These are phyloP conservation scores for Eupithecia subumbrata DNA, from an alignment of 2,888 invertebrate genomes.

Conservation along the genomic window DNA sequence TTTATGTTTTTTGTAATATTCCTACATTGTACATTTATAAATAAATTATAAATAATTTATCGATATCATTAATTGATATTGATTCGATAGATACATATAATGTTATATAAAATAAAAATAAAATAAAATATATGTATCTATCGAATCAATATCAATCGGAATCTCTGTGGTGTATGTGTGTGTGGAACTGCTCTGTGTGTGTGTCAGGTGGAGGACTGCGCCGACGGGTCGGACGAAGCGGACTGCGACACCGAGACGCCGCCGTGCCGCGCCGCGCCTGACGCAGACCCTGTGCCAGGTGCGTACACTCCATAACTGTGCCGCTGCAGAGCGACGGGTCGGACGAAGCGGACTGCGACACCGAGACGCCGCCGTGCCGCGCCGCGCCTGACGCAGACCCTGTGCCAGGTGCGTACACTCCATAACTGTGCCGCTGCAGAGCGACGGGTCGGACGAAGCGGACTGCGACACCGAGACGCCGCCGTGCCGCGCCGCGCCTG, in stretches of 20 bases:
- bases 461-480: not conserved
- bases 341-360: not conserved
- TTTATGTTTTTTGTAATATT: too few relatives aligned
- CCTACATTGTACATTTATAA: too few relatives aligned
- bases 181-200: not conserved
- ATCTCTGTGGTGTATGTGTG: not conserved
- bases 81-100: too few relatives aligned
- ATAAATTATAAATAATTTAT: too few relatives aligned
- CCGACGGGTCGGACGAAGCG: slow-evolving; percentile 7
- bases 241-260: not conserved
- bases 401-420: not conserved
- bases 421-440: not conserved
- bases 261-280: slow-evolving; percentile 5
- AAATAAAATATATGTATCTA: too few relatives aligned
- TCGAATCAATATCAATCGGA: too few relatives aligned
- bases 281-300: not conserved
- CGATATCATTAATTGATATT: too few relatives aligned
- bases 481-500: slow-evolving; percentile 5
- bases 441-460: not conserved
- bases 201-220: not conserved
- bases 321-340: not conserved
- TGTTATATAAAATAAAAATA: too few relatives aligned
- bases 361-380: slow-evolving; percentile 6
- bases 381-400: not conserved
- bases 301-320: not conserved